These are phyloP conservation scores for Meliscaeva auricollis DNA, from an alignment of 2,888 invertebrate genomes.

Conservation along the genomic window DNA sequence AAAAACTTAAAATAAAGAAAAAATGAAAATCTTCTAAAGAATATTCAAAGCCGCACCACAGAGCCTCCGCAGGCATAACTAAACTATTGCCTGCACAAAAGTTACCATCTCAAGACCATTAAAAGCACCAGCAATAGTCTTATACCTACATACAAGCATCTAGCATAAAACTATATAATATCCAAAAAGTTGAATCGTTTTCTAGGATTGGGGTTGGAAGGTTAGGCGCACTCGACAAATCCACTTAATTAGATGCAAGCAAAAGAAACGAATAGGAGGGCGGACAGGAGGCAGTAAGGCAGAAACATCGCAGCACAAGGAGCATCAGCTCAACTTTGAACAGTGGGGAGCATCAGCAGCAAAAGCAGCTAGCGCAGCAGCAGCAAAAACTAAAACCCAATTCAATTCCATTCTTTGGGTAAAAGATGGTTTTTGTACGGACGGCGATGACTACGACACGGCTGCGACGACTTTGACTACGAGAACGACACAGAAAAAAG, in stretches of 20 bases:
- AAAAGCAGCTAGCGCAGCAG: constrained; percentile 8
- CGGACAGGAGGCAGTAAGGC: constrained; percentile 47
- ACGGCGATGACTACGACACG: constrained; percentile 23
- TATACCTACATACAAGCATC: background rate
- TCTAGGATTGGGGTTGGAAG: constrained; percentile 67
- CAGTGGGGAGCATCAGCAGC: background rate
- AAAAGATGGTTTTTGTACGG: constrained; percentile 38
- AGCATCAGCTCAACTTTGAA: background rate
- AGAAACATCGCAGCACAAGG: background rate
- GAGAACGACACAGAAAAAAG: constrained; percentile 50
- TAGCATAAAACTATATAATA: constrained; percentile 40
- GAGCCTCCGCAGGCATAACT: constrained; percentile 41
- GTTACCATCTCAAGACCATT: constrained; percentile 38
- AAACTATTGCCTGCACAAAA: constrained; percentile 45
- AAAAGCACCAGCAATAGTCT: constrained; percentile 10
- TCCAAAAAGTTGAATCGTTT: constrained; percentile 56
- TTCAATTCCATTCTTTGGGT: constrained; percentile 67
- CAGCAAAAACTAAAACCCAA: constrained; percentile 60
- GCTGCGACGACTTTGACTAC: constrained; percentile 23
- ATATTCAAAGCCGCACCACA: constrained; percentile 49
- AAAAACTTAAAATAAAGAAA: constrained; percentile 30
- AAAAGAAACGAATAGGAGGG: constrained; percentile 47
- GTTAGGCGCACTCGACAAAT: constrained; percentile 73
- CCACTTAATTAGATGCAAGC: constrained; percentile 75
- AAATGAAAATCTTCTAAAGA: constrained; percentile 25